A percentile compares a stretch with the other conserved stretches of the same genome.
Conservation (phyloP, 2,888 invertebrate species). For the Dioctria rufipes region DNA sequence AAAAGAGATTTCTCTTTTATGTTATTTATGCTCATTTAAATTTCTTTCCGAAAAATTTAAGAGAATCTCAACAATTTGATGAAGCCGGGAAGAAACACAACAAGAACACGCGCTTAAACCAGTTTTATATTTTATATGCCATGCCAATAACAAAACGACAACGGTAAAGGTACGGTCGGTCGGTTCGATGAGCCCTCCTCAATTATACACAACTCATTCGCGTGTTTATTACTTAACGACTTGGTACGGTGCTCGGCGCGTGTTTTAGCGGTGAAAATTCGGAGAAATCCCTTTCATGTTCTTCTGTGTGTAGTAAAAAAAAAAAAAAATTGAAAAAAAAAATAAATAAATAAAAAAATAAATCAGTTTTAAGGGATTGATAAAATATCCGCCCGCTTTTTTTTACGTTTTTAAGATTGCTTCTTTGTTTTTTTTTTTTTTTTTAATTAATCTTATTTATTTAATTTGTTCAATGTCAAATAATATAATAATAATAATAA, state of each 20-base stretch:
- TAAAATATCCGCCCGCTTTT: neutral
- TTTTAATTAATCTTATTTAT: no score
- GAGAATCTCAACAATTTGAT: slow-evolving; percentile 14
- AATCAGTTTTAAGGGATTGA: neutral
- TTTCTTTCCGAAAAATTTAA: neutral
- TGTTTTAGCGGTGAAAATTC: slow-evolving; percentile 27
- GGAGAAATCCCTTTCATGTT: neutral
- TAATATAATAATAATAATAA: no score
- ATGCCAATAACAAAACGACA: slow-evolving; percentile 47
- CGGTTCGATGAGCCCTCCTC: slow-evolving; percentile 52
- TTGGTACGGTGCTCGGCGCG: slow-evolving; percentile 42
- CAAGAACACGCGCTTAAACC: slow-evolving; percentile 51
- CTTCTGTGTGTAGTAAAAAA: neutral
- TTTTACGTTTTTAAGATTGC: neutral
- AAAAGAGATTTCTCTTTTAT: no score
- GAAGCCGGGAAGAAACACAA: slow-evolving; percentile 36
- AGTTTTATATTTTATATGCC: slow-evolving; percentile 43
- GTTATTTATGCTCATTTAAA: no score
- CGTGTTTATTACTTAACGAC: slow-evolving; percentile 53
- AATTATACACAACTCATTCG: slow-evolving; percentile 52
- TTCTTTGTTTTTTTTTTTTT: neutral
- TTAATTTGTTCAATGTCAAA: no score
- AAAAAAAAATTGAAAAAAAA: neutral
- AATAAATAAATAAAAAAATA: neutral
- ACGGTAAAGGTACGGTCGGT: slow-evolving; percentile 35